Evolutionary conservation across 2,797 vertebrate genomes (phyloP).

Genomic region (Xenentodon cancila): DNA sequence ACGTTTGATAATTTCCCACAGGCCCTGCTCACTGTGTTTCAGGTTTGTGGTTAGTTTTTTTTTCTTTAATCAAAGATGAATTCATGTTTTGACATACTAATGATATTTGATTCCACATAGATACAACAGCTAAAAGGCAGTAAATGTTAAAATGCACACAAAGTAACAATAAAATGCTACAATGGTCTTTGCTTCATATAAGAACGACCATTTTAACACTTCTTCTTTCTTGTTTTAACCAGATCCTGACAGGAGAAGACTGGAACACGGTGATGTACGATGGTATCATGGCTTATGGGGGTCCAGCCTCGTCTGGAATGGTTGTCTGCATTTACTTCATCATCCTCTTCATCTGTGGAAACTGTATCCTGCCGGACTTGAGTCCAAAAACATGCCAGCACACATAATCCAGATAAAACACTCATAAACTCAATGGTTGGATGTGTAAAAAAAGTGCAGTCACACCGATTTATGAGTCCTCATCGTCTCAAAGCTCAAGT

Average conservation of each 20-base stretch:
- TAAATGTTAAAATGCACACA: too few species aligned
- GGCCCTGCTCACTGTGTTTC: constrained; percentile 96
- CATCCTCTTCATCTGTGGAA: constrained; percentile 98
- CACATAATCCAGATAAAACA: not conserved
- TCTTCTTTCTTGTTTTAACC: not conserved
- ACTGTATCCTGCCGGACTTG: constrained; percentile 90
- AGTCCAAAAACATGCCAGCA: not conserved
- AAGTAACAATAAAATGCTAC: too few species aligned
- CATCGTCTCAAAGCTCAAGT: not conserved
- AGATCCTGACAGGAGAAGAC: constrained; percentile 98
- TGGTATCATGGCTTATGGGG: constrained; percentile 97
- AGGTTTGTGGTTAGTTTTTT: constrained; percentile 79
- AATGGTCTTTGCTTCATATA: not conserved
- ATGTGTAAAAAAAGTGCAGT: not conserved
- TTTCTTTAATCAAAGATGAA: not conserved
- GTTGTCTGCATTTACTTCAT: constrained; percentile 99
- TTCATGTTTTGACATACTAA: not conserved
- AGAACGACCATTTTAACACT: not conserved
- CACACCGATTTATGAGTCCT: not conserved
- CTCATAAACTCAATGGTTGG: not conserved
- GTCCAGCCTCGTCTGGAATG: constrained; percentile 96
- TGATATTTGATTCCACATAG: not conserved
- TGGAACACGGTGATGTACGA: constrained; percentile 99
- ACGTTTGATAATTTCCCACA: constrained; percentile 99
- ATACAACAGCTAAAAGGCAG: not conserved